These are phyloP conservation scores for Falco biarmicus DNA, from an alignment of 2,797 vertebrate species.

Conservation along the genomic window DNA sequence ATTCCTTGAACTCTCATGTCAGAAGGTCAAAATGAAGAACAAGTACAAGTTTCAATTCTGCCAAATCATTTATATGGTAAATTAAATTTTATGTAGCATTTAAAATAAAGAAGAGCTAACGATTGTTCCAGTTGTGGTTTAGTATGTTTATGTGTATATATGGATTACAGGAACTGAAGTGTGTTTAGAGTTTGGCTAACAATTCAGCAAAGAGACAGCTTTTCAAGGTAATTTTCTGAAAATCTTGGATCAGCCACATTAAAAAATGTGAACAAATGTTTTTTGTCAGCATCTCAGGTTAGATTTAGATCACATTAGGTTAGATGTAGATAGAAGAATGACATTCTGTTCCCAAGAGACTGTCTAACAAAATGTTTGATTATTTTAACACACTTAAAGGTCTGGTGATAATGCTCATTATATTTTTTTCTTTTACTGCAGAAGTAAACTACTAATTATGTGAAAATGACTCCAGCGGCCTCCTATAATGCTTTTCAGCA, in stretches of 20 bases:
- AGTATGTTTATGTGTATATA: neutral
- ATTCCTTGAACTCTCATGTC: neutral
- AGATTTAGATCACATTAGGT: neutral
- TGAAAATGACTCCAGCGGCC: neutral
- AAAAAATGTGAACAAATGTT: neutral
- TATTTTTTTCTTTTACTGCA: neutral
- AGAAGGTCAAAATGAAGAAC: neutral
- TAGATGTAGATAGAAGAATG: neutral
- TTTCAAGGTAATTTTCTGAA: neutral
- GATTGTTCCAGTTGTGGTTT: neutral
- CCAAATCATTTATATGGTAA: neutral
- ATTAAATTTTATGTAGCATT: neutral
- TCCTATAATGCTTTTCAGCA: neutral
- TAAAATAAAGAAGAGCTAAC: neutral
- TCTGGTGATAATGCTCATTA: neutral
- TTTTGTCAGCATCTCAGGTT: neutral
- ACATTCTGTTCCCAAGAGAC: neutral
- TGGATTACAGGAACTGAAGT: neutral
- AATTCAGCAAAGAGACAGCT: neutral
- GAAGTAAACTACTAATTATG: neutral
- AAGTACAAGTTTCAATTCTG: neutral
- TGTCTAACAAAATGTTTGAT: neutral
- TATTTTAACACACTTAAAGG: neutral
- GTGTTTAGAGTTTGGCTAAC: neutral
- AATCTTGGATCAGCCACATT: neutral